Conservation (phyloP, 1,140 invertebrate species). For the Procambarus clarkii region DNA sequence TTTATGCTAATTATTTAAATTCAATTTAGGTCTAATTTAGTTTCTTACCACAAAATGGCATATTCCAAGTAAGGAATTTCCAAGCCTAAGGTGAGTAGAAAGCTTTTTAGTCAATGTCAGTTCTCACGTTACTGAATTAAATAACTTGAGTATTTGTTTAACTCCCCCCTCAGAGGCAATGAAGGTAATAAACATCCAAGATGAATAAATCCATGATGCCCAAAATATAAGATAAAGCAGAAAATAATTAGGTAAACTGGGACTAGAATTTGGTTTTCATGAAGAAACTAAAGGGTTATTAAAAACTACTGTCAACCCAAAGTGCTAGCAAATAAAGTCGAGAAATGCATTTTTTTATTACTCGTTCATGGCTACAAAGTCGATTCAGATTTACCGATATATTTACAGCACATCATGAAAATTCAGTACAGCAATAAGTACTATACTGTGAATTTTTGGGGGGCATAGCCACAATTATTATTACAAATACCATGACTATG, state of each 20-base stretch:
- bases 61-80: too few species aligned
- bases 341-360: background rate
- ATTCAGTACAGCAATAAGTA: background rate
- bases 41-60: too few species aligned
- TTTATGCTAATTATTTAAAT: too few species aligned
- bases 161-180: too few species aligned
- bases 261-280: background rate
- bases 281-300: background rate
- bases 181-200: background rate
- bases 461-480: background rate
- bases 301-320: background rate
- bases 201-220: background rate
- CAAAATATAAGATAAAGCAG: background rate
- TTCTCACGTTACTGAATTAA: too few species aligned
- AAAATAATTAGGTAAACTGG: background rate
- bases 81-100: too few species aligned
- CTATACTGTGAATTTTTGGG: background rate
- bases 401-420: background rate
- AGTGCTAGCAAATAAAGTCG: background rate
- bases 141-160: too few species aligned
- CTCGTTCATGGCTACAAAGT: background rate
- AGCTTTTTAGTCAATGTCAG: too few species aligned
- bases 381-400: background rate
- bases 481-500: background rate
- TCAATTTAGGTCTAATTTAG: too few species aligned